Evolutionary conservation across 2,888 invertebrate genomes (phyloP).

Genomic region (Sicus ferrugineus): DNA sequence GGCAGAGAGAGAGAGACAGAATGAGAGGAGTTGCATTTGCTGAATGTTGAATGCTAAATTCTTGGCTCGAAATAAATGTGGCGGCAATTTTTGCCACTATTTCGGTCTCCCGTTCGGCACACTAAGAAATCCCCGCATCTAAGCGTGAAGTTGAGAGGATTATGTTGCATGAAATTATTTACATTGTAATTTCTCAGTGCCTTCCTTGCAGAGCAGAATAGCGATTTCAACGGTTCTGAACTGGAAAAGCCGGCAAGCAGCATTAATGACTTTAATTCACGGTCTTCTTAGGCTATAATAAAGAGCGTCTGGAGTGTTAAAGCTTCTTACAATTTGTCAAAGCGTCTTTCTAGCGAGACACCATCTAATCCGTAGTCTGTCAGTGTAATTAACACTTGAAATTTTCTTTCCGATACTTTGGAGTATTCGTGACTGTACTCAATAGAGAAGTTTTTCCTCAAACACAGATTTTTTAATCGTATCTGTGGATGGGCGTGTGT

Average conservation of each 20-base stretch:
- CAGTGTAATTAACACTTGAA: background rate
- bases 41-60: slow-evolving; percentile 19
- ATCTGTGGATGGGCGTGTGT: too few species aligned
- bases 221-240: background rate
- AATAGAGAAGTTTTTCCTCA: too few species aligned
- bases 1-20: too few species aligned
- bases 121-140: background rate
- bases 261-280: background rate
- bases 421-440: too few species aligned
- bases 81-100: slow-evolving; percentile 31
- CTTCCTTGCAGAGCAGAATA: background rate
- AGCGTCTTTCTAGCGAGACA: background rate
- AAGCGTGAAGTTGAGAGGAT: slow-evolving; percentile 15
- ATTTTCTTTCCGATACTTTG: too few species aligned
- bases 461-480: too few species aligned
- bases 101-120: background rate
- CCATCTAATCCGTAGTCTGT: background rate
- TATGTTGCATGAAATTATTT: slow-evolving; percentile 16
- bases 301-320: background rate
- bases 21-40: background rate
- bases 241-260: background rate
- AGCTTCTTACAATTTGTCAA: background rate
- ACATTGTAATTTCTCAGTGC: background rate
- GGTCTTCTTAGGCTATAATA: background rate
- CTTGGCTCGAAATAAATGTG: slow-evolving; percentile 33